These are phyloP conservation scores for Dunckerocampus dactyliophorus DNA, from an alignment of 2,113 vertebrate species.

Conservation along the genomic window DNA sequence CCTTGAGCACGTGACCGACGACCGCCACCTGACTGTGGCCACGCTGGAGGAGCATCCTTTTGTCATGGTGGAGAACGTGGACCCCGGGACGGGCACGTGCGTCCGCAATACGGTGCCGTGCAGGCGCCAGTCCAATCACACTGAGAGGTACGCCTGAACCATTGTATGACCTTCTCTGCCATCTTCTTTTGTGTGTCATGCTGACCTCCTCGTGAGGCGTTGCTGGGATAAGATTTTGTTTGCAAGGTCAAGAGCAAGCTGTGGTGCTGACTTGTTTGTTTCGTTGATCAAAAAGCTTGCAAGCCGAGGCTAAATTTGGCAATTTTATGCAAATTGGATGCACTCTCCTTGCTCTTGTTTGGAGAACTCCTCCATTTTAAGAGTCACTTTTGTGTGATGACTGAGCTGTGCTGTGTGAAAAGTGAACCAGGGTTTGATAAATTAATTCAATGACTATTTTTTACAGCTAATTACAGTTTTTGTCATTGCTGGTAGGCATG, in stretches of 20 bases:
- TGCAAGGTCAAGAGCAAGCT: slow-evolving; percentile 4
- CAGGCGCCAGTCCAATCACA: slow-evolving; percentile 87
- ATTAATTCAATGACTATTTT: too few relatives aligned
- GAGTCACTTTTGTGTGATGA: neutral
- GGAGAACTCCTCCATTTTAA: neutral
- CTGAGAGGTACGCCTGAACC: slow-evolving; percentile 73
- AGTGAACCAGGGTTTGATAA: too few relatives aligned
- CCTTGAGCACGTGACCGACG: slow-evolving; percentile 86
- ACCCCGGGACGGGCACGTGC: slow-evolving; percentile 87
- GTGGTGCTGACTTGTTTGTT: slow-evolving; percentile 1
- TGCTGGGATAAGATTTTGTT: neutral
- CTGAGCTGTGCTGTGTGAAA: too few relatives aligned
- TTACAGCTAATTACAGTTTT: too few relatives aligned
- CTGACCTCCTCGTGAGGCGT: neutral
- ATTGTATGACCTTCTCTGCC: too few relatives aligned
- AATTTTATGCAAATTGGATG: slow-evolving; percentile 10
- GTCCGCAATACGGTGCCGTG: slow-evolving; percentile 96
- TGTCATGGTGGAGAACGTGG: slow-evolving; percentile 93
- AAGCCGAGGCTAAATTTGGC: slow-evolving; percentile 6
- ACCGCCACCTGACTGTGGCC: slow-evolving; percentile 91
- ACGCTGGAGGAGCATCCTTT: slow-evolving; percentile 96
- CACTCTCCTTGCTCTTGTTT: slow-evolving; percentile 2
- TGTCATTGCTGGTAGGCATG: too few relatives aligned
- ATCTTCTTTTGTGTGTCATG: too few relatives aligned
- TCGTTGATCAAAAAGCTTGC: slow-evolving; percentile 1